A percentile compares a stretch with the other conserved stretches of the same genome.
Evolutionary conservation across 2,888 invertebrate species (phyloP).

Genomic region (Phytoseiulus persimilis): DNA sequence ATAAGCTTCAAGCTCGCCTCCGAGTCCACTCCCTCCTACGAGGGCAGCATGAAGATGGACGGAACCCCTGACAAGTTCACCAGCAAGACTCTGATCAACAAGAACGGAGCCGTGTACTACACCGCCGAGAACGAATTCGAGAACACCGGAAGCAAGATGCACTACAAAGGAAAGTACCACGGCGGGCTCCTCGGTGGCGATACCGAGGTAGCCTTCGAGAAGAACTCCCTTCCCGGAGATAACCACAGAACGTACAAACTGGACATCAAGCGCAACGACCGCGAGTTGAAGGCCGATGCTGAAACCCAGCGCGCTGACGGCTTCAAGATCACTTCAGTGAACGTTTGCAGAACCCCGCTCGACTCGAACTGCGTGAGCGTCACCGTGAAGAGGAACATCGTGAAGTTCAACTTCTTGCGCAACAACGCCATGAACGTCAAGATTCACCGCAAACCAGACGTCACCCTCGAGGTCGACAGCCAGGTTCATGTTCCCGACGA

Average conservation of each 20-base stretch:
- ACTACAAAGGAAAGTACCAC: neutral
- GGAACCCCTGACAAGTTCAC: neutral
- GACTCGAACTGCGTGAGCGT: conserved; percentile 19
- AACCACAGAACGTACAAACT: conserved; percentile 21
- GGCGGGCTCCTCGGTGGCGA: neutral
- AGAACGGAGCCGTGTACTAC: neutral
- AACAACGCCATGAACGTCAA: conserved; percentile 31
- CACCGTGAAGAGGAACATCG: conserved; percentile 15
- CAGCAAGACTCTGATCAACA: neutral
- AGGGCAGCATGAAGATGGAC: neutral
- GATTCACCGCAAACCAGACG: conserved; percentile 28
- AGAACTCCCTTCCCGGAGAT: neutral
- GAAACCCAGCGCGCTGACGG: conserved; percentile 23
- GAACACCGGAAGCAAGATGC: conserved; percentile 32
- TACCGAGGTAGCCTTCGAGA: conserved; percentile 14
- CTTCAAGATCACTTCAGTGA: conserved; percentile 30
- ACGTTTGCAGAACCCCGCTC: conserved; percentile 29
- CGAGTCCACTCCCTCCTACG: conserved; percentile 13
- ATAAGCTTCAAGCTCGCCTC: conserved; percentile 13
- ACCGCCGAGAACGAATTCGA: neutral
- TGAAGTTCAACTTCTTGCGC: neutral
- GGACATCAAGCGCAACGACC: conserved; percentile 21
- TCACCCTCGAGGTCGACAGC: conserved; percentile 25
- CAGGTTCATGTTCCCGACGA: neutral
- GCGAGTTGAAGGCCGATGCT: conserved; percentile 10